phyloP scores from a whole-genome alignment of 2,888 invertebrate species.

The Troides oblongomaculatus region DNA sequence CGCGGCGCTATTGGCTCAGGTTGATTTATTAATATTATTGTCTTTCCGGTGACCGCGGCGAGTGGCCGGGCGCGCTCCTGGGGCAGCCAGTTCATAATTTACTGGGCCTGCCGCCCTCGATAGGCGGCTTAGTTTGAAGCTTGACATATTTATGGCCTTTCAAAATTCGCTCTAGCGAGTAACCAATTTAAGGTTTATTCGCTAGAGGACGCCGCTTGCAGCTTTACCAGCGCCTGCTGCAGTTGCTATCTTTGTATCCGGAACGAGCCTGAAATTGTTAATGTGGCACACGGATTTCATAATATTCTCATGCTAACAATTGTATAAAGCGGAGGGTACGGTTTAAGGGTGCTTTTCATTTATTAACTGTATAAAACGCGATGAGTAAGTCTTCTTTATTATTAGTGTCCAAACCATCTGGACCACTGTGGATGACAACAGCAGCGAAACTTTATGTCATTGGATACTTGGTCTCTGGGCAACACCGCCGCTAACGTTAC shows the following conservation, averaged over 20 bases:
- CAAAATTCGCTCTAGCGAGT: constrained; percentile 65
- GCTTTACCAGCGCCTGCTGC: constrained; percentile 21
- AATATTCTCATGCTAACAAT: too few relatives aligned
- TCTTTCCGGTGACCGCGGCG: constrained; percentile 29
- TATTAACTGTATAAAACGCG: too few relatives aligned
- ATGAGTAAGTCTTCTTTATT: too few relatives aligned
- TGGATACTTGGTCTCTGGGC: too few relatives aligned
- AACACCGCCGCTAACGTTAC: too few relatives aligned
- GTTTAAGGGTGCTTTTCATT: too few relatives aligned
- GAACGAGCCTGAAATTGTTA: background rate
- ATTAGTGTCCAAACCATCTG: too few relatives aligned
- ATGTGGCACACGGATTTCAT: too few relatives aligned
- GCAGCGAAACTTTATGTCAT: too few relatives aligned
- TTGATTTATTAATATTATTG: constrained; percentile 43
- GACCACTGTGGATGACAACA: too few relatives aligned
- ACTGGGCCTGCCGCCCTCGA: constrained; percentile 70
- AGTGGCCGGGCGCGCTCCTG: constrained; percentile 10
- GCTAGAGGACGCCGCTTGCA: constrained; percentile 26
- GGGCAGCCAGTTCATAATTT: constrained; percentile 68
- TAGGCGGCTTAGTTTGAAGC: constrained; percentile 77
- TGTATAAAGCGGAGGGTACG: too few relatives aligned
- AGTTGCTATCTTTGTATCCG: constrained; percentile 2
- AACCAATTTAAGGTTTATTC: constrained; percentile 46
- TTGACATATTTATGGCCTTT: constrained; percentile 76
- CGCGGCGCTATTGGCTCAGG: constrained; percentile 12